A percentile compares a stretch with the other conserved stretches of the same genome.
phyloP scores from a whole-genome alignment of 2,888 invertebrate genomes.

The Apodemia hepburni region DNA sequence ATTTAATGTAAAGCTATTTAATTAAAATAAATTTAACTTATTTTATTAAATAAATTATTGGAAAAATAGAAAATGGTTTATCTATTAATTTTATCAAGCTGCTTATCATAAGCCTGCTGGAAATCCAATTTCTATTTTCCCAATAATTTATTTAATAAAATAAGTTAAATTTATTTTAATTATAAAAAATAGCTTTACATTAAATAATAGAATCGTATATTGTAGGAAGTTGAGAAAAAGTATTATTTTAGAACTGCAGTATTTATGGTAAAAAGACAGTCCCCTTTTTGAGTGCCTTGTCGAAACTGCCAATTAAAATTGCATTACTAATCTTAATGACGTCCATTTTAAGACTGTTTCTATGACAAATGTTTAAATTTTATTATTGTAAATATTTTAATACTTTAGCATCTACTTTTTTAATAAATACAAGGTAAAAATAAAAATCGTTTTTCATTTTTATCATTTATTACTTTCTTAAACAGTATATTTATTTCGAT shows the following conservation, averaged over 20 bases:
- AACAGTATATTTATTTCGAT: constrained; percentile 77
- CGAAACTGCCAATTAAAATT: not conserved
- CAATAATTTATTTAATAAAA: not conserved
- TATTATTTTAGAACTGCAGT: not conserved
- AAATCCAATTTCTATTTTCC: not conserved
- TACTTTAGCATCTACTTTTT: not conserved
- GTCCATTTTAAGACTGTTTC: constrained; percentile 11
- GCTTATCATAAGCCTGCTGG: too few relatives aligned
- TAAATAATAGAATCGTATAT: too few relatives aligned
- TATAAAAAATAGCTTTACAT: too few relatives aligned
- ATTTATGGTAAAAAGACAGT: too few relatives aligned
- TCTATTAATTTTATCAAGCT: too few relatives aligned
- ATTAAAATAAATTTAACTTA: too few relatives aligned
- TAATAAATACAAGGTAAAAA: constrained; percentile 21
- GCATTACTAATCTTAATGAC: constrained; percentile 3
- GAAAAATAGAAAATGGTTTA: not conserved
- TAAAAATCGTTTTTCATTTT: constrained; percentile 49
- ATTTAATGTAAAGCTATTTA: too few relatives aligned
- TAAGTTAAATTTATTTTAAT: too few relatives aligned
- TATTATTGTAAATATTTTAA: constrained; percentile 6
- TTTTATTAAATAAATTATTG: not conserved
- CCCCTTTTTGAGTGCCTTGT: too few relatives aligned
- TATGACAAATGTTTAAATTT: not conserved
- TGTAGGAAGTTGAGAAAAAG: not conserved
- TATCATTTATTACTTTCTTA: constrained; percentile 80